A percentile compares a stretch with the other conserved stretches of the same genome.
Conservation (phyloP, 2,888 invertebrate genomes). For the Piscicola geometra region DNA sequence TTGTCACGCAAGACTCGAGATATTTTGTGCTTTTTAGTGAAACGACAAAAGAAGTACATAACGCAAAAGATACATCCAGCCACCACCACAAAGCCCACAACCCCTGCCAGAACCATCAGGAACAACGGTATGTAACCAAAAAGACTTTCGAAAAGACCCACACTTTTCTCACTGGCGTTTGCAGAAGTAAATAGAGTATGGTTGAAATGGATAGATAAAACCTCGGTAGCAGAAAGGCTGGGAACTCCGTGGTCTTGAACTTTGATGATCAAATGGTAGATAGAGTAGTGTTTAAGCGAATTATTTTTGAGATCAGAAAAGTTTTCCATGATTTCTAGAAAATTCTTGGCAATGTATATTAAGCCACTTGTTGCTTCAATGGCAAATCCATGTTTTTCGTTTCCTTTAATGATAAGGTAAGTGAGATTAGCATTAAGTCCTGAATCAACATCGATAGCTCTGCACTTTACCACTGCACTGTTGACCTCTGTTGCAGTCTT, state of each 20-base stretch:
- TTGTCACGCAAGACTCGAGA: conserved; percentile 1
- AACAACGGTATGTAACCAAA: background rate
- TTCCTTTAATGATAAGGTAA: background rate
- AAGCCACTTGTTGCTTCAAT: background rate
- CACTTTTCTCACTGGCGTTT: too few species aligned
- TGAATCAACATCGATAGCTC: conserved; percentile 39
- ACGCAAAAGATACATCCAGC: conserved; percentile 13
- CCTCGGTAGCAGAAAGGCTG: background rate
- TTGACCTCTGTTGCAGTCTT: conserved; percentile 27
- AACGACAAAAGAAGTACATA: conserved; percentile 21
- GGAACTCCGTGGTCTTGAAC: conserved; percentile 26
- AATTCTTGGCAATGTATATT: background rate
- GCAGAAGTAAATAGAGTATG: background rate
- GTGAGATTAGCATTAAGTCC: conserved; percentile 34
- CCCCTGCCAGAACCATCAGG: background rate
- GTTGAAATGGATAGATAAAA: conserved; percentile 32
- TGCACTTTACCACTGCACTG: conserved; percentile 35
- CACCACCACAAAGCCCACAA: conserved; percentile 14
- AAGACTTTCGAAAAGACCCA: too few species aligned
- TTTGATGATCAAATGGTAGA: conserved; percentile 30
- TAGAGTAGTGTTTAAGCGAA: background rate
- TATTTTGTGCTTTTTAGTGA: conserved; percentile 14
- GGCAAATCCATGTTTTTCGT: background rate
- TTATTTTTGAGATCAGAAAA: background rate
- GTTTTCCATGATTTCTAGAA: background rate